A percentile compares a stretch with the other conserved stretches of the same genome.
phyloP scores from a whole-genome alignment of 2,888 invertebrate genomes.

The Cephus sareptanus region DNA sequence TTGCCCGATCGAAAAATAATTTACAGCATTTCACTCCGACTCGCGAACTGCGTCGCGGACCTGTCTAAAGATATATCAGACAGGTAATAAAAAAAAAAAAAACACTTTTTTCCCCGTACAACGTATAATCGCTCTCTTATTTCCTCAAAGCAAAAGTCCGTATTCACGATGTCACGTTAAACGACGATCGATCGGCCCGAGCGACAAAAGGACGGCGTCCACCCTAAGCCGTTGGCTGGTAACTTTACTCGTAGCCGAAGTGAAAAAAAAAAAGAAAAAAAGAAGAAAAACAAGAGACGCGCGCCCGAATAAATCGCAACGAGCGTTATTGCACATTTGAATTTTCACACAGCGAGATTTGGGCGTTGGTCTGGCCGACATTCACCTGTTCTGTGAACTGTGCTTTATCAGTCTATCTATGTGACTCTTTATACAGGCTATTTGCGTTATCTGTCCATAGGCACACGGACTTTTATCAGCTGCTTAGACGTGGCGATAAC shows the following conservation, averaged over 20 bases:
- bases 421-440: constrained; percentile 59
- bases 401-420: constrained; percentile 64
- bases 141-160: neutral
- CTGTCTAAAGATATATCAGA: neutral
- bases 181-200: neutral
- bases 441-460: constrained; percentile 61
- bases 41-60: neutral
- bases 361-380: constrained; percentile 59
- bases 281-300: neutral
- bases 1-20: neutral
- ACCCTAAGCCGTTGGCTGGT: neutral
- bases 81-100: neutral
- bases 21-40: neutral
- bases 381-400: constrained; percentile 61
- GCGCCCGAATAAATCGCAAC: constrained; percentile 18
- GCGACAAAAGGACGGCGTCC: neutral
- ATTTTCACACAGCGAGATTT: constrained; percentile 31
- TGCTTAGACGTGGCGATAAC: constrained; percentile 62
- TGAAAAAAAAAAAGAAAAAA: neutral
- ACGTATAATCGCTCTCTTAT: neutral
- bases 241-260: neutral
- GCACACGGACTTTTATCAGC: constrained; percentile 63
- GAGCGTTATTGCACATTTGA: constrained; percentile 19
- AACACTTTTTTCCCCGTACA: neutral
- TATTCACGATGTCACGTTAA: neutral